Evolutionary conservation across 2,797 vertebrate genomes (phyloP).

Genomic region (Leptodactylus fallax): DNA sequence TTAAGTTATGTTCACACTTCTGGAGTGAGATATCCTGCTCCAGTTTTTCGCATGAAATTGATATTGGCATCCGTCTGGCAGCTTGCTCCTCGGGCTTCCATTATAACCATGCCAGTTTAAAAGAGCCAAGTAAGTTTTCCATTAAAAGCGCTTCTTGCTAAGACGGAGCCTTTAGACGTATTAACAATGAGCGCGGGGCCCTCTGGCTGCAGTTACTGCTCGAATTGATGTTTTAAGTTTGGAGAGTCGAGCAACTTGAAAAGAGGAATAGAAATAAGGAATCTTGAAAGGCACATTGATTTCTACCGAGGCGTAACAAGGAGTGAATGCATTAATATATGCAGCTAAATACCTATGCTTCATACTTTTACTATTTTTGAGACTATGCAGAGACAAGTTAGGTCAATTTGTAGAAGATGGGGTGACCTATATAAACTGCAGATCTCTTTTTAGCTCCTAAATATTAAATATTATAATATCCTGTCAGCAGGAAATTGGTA

Average conservation of each 20-base stretch:
- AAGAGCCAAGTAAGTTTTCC: constrained; percentile 27
- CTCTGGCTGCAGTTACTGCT: not conserved
- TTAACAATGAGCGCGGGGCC: constrained; percentile 15
- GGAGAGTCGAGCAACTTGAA: constrained; percentile 21
- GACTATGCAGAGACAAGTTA: not conserved
- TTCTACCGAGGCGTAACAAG: constrained; percentile 18
- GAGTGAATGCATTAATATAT: not conserved
- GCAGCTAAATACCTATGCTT: not conserved
- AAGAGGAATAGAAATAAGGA: constrained; percentile 11
- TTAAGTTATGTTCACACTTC: not conserved
- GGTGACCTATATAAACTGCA: not conserved
- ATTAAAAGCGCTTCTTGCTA: constrained; percentile 22
- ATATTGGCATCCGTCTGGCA: constrained; percentile 7
- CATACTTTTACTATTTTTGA: not conserved
- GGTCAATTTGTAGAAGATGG: not conserved
- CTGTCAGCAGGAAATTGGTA: too few species aligned
- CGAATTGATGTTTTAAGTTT: constrained; percentile 2
- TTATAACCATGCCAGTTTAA: constrained; percentile 14
- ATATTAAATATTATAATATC: too few species aligned
- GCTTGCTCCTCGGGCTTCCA: constrained; percentile 23
- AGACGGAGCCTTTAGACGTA: constrained; percentile 13
- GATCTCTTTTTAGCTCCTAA: too few species aligned
- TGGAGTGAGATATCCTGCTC: not conserved
- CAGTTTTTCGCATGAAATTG: constrained; percentile 6
- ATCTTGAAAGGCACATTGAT: constrained; percentile 5